Evolutionary conservation across 2,888 invertebrate species (phyloP).

Genomic region (Mylabris sibirica): DNA sequence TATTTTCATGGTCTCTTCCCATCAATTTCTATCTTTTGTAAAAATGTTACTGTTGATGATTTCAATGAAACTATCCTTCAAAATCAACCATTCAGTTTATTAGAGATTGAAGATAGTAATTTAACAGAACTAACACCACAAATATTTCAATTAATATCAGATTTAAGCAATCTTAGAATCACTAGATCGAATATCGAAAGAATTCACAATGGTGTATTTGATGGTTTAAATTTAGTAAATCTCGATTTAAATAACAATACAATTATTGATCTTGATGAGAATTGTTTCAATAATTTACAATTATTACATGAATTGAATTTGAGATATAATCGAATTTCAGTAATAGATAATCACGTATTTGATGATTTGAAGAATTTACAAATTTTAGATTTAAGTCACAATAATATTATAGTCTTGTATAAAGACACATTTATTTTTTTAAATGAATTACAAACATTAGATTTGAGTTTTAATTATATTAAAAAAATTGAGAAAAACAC

Average conservation of each 20-base stretch:
- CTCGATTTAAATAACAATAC: not conserved
- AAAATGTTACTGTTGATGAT: too few relatives aligned
- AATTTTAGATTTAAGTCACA: too few relatives aligned
- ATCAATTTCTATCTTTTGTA: too few relatives aligned
- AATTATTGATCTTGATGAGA: not conserved
- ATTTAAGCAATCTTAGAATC: too few relatives aligned
- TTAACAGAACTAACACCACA: too few relatives aligned
- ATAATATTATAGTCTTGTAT: not conserved
- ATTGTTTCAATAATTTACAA: not conserved
- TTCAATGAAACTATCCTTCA: too few relatives aligned
- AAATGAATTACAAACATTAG: not conserved
- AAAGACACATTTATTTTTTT: not conserved
- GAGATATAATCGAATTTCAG: too few relatives aligned
- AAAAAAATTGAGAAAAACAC: not conserved
- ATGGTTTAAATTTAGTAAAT: not conserved
- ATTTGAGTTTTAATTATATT: conserved; percentile 13
- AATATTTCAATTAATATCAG: too few relatives aligned
- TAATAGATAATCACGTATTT: not conserved
- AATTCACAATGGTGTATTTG: not conserved
- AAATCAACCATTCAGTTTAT: too few relatives aligned
- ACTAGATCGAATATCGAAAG: not conserved
- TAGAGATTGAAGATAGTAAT: too few relatives aligned
- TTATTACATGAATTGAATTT: not conserved
- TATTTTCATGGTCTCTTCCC: too few relatives aligned
- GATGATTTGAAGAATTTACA: too few relatives aligned